Percentiles rank a stretch among this genome's conserved stretches.
phyloP scores from a whole-genome alignment of 2,888 invertebrate genomes.

The Globia sparganii region DNA sequence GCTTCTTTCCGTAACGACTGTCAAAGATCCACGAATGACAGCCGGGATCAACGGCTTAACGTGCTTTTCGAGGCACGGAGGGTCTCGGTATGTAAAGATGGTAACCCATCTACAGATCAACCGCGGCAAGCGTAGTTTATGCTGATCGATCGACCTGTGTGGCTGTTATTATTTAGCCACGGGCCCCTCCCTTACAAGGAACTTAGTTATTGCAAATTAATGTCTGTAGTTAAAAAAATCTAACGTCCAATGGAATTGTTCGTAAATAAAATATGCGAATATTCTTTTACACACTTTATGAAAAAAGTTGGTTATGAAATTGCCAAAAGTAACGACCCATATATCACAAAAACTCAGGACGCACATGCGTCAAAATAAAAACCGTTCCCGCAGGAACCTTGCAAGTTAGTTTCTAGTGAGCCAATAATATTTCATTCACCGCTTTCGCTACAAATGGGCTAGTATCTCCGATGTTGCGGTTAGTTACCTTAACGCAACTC shows the following conservation, averaged over 20 bases:
- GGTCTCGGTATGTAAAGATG: no score
- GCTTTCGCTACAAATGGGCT: slow-evolving; percentile 59
- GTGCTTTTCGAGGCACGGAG: no score
- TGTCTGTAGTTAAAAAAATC: not conserved
- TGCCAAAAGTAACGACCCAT: slow-evolving; percentile 26
- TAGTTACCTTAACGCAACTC: slow-evolving; percentile 75
- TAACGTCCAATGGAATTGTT: not conserved
- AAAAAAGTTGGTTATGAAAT: slow-evolving; percentile 15
- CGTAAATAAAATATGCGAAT: not conserved
- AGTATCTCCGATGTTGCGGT: slow-evolving; percentile 75
- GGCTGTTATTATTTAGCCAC: no score
- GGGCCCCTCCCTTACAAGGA: no score
- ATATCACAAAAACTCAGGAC: slow-evolving; percentile 46
- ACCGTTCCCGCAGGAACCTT: slow-evolving; percentile 57
- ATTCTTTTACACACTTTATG: not conserved
- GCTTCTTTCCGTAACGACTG: no score
- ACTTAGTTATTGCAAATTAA: not conserved
- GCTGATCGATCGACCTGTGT: no score
- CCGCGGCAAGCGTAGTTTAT: no score
- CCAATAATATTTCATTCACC: slow-evolving; percentile 62
- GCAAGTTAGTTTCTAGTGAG: slow-evolving; percentile 64
- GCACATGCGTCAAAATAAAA: slow-evolving; percentile 53
- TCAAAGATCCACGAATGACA: no score
- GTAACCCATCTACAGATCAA: no score
- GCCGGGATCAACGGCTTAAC: no score